A percentile compares a stretch with the other conserved stretches of the same genome.
Conservation (phyloP, 2,797 vertebrate genomes). For the Leptodactylus fallax region DNA sequence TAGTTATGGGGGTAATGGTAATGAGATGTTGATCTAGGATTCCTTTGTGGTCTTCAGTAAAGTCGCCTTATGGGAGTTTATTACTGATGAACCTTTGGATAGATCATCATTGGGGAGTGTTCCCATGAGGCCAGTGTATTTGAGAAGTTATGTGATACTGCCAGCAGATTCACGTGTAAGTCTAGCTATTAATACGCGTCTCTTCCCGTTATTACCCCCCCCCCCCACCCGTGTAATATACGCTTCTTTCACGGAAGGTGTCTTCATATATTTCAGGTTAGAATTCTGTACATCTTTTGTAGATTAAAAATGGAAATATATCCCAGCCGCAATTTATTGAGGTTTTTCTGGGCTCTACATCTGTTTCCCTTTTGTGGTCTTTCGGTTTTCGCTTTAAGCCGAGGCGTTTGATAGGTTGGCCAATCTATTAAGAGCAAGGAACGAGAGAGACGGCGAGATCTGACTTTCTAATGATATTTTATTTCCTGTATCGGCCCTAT, state of each 20-base stretch:
- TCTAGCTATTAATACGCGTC: no score
- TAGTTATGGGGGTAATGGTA: no score
- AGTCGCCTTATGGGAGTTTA: no score
- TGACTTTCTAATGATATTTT: constrained; percentile 26
- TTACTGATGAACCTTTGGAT: no score
- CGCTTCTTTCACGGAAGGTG: background rate
- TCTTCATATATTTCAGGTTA: constrained; percentile 23
- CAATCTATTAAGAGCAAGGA: background rate
- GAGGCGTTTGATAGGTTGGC: background rate
- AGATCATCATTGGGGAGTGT: background rate
- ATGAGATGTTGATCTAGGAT: no score
- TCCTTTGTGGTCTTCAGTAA: no score
- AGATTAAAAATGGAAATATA: constrained; percentile 6
- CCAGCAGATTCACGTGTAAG: background rate
- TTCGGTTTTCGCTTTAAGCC: background rate
- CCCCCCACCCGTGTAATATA: background rate
- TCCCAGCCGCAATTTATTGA: constrained; percentile 32
- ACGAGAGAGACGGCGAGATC: background rate
- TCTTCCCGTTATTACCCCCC: no score
- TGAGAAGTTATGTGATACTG: background rate
- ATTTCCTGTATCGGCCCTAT: constrained; percentile 2
- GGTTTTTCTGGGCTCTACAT: constrained; percentile 29
- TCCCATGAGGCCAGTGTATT: background rate
- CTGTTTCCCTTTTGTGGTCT: constrained; percentile 50
- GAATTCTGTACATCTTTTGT: constrained; percentile 22